phyloP scores from a whole-genome alignment of 2,797 vertebrate species.

The Zenarchopterus dispar region DNA sequence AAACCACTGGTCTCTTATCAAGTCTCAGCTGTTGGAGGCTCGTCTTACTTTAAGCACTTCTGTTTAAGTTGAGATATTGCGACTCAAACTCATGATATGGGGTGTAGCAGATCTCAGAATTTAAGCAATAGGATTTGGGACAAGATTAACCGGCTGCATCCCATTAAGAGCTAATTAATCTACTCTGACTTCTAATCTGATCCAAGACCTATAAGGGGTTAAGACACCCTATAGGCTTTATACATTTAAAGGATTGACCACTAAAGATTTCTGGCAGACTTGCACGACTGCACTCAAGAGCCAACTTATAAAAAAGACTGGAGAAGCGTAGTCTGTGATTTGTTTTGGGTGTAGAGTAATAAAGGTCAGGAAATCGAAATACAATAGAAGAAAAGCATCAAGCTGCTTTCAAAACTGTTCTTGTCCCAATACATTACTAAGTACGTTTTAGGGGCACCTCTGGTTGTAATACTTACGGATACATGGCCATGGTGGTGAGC shows the following conservation, averaged over 20 bases:
- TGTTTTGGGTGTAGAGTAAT: not conserved
- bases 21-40: not conserved
- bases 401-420: not conserved
- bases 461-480: conserved; percentile 91
- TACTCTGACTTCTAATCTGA: conserved; percentile 42
- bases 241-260: conserved; percentile 18
- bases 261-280: not conserved
- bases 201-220: conserved; percentile 33
- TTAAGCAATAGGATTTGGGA: conserved; percentile 17
- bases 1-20: not conserved
- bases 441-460: not conserved
- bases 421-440: not conserved
- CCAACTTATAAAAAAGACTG: too few relatives aligned
- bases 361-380: not conserved
- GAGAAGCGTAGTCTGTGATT: not conserved
- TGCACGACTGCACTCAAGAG: not conserved
- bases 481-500: conserved; percentile 98
- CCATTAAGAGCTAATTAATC: conserved; percentile 33
- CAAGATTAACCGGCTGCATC: conserved; percentile 22
- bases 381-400: not conserved
- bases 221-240: conserved; percentile 3
- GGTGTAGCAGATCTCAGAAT: conserved; percentile 3
- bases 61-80: not conserved
- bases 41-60: not conserved
- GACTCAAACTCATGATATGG: not conserved